A percentile compares a stretch with the other conserved stretches of the same genome.
Evolutionary conservation across 2,113 vertebrate genomes (phyloP).

Genomic region (Tiliqua scincoides): DNA sequence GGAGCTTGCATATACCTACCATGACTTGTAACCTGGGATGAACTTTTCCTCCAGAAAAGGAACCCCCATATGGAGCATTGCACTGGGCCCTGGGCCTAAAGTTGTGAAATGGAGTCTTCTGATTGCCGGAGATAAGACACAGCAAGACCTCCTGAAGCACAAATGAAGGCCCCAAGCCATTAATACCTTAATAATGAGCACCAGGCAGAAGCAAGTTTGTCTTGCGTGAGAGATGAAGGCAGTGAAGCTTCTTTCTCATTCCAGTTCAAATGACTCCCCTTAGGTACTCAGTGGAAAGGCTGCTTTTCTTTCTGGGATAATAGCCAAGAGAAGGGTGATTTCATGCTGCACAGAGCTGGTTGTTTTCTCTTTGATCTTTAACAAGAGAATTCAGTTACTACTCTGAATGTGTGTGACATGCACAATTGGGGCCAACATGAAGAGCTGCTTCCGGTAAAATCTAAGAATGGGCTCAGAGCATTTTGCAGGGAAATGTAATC

Average conservation of each 20-base stretch:
- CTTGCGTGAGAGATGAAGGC: no score
- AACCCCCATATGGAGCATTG: no score
- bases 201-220: background rate
- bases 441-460: background rate
- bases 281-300: no score
- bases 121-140: background rate
- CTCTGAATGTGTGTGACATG: background rate
- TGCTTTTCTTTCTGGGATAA: background rate
- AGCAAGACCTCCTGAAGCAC: background rate
- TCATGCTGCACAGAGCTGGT: background rate
- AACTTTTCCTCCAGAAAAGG: no score
- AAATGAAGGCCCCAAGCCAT: background rate
- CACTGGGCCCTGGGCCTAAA: background rate
- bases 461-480: rapidly evolving
- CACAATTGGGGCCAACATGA: background rate
- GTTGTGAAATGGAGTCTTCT: no score
- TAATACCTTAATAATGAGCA: background rate
- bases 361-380: background rate
- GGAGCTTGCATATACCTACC: no score
- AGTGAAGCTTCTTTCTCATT: background rate
- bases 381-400: background rate
- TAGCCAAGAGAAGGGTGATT: background rate
- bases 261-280: background rate
- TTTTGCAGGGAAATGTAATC: background rate
- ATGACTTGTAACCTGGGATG: no score